Base-by-base conservation (phyloP, 2,888 invertebrate species). In the Crematogaster levior region DNA sequence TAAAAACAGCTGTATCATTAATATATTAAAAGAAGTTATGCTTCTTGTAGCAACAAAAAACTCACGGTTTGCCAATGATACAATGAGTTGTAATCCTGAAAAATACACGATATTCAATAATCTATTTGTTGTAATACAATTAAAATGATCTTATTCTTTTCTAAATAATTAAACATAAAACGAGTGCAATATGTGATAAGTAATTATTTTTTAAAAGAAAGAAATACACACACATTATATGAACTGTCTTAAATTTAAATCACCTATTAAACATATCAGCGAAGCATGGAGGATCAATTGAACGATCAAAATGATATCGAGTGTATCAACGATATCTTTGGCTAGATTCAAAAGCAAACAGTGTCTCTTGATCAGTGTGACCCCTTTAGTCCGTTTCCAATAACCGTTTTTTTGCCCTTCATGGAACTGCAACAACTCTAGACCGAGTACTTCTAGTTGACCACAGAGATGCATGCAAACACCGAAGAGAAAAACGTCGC, bases 221-320 rank as follows among this genome's bases (percentile, higher is more conserved):
- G 0, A 51, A 1, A 48, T 30, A n/a, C n/a, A n/a, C n/a, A n/a
- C n/a, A n/a, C n/a, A n/a, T n/a, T n/a, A 68, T 30, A 18, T n/a
- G 3, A 46, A 27, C 9, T 27, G 5, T 68, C 18, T 70, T 24
- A 37, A 70, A 18, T 10, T 46, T 27, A 10, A 58, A 58, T 46
- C 30, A 73, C 43, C 72, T 73, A 21, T 30, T 73, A 73, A n/a
- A 30, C 72, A 72, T 58, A 58, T 58, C n/a, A 30, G 27, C 43
- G 7, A 43, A 58, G 58, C 21, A 3, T 73, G 43, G 10, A 58
- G 4, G 21, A 73, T 15, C 15, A 58, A 1, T 27, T 73, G 56
- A 56, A 12, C 40, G 24, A 40, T 43, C 30, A 73, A 43, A 58
- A 43, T 73, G 15, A 30, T 21, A 73, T 58, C 21, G 3, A 58